Evolutionary conservation across 2,113 vertebrate species (phyloP), one percentile per base, ranked within the genome.

Genomic region (Sinosuthora webbiana): DNA sequence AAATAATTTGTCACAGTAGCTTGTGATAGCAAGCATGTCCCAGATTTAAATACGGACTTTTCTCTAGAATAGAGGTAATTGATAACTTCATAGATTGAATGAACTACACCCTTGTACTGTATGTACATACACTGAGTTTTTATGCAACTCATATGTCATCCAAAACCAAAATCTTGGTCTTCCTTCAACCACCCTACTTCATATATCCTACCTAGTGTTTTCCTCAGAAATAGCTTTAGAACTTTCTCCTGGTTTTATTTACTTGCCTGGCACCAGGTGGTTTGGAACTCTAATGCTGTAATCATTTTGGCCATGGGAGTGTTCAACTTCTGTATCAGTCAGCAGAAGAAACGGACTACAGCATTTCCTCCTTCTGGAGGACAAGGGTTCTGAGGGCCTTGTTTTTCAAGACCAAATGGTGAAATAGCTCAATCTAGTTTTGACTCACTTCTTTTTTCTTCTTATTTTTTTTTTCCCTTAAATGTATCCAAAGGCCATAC

Each of bases 91-190:
- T 56, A 65, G 86, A 23, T 52, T 75, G 90, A 90, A 71, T 63
- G 67, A 95, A 74, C 77, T 81, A 57, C 3, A 7, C 65, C 84
- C 37, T 76, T 67, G 57, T 83, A 68, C 83, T 52, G 83, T 93
- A 35, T 79, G 65, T 50, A 91, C n/a, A 64, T 60, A 74, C 87
- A 95, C 87, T 65, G 89, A 69, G 74, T 84, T 63, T 93, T 94
- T 93, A 95, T 95, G 87, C 91, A 93, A 93, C 88, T 97, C 71
- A 25, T 92, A 44, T 92, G 81, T 94, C 94, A 92, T 96, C 96
- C 78, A 97, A 96, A 96, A 96, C 24, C 90, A 91, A 95, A 96
- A 95, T 97, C 91, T 88, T 86, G 74, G 91, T 97, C 94, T 95
- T 97, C 95, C 87, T 94, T 73, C 83, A 90, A 93, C 93, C 65